phyloP scores from a whole-genome alignment of 2,888 invertebrate species.

The Caenorhabditis wallacei region DNA sequence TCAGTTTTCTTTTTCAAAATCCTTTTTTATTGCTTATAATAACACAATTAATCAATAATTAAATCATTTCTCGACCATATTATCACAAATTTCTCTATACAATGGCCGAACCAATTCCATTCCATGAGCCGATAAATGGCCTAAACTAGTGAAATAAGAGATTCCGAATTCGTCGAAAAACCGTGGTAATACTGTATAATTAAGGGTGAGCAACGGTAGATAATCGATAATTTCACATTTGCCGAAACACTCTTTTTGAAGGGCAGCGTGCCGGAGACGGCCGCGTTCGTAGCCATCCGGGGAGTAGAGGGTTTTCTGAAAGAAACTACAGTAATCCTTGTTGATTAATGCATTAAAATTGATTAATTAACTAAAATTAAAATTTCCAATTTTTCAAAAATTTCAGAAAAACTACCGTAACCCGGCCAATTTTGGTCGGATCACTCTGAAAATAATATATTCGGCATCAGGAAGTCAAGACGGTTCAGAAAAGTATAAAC shows the following conservation, averaged over 20 bases:
- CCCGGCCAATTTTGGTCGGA: too few species aligned
- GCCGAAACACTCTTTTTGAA: conserved; percentile 9
- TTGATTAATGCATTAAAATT: too few species aligned
- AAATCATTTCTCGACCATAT: conserved; percentile 1
- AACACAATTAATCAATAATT: too few species aligned
- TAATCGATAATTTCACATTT: conserved; percentile 34
- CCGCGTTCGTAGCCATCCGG: conserved; percentile 1
- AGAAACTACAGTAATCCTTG: neutral
- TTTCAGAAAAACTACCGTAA: neutral
- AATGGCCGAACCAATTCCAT: conserved; percentile 22
- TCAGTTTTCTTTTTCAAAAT: too few species aligned
- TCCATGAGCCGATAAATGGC: conserved; percentile 16
- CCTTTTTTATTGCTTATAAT: too few species aligned
- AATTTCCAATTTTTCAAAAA: neutral
- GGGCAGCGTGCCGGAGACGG: conserved; percentile 3
- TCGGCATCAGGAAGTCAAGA: neutral
- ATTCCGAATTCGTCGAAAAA: conserved; percentile 10
- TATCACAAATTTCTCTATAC: conserved; percentile 6
- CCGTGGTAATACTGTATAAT: neutral
- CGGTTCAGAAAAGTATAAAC: neutral
- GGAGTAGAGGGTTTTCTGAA: conserved; percentile 15
- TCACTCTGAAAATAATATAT: neutral
- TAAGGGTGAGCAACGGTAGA: neutral
- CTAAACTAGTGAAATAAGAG: conserved; percentile 7
- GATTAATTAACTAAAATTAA: too few species aligned